These are phyloP conservation scores for Hydrotaea diabolus DNA, from an alignment of 2,888 invertebrate species.

Conservation along the genomic window DNA sequence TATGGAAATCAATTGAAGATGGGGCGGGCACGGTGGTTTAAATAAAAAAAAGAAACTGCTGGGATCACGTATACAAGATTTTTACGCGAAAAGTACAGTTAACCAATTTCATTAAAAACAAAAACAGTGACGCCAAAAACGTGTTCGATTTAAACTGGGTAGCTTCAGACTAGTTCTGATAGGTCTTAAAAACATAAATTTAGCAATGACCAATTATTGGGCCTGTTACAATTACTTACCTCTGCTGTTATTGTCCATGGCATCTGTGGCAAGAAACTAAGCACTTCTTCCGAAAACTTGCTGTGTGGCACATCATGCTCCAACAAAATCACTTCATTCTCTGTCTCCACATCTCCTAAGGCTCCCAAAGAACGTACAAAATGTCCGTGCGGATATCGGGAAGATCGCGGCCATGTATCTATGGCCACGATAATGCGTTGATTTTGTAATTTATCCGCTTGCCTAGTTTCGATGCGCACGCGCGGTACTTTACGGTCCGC, in stretches of 20 bases:
- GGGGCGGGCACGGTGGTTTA: too few species aligned
- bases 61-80: too few species aligned
- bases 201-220: background rate
- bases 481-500: constrained; percentile 96
- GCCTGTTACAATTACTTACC: constrained; percentile 81
- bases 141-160: too few species aligned
- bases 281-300: constrained; percentile 95
- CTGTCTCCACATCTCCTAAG: constrained; percentile 96
- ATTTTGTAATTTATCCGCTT: constrained; percentile 88
- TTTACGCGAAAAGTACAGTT: too few species aligned
- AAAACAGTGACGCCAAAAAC: too few species aligned
- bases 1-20: too few species aligned
- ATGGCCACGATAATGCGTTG: constrained; percentile 97
- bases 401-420: constrained; percentile 97
- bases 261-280: constrained; percentile 92
- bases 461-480: constrained; percentile 96
- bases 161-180: too few species aligned
- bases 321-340: constrained; percentile 96
- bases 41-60: too few species aligned
- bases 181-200: background rate
- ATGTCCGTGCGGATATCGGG: constrained; percentile 96
- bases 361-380: constrained; percentile 96
- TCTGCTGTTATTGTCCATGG: constrained; percentile 94
- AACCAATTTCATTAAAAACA: too few species aligned
- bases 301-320: constrained; percentile 99